Percentiles rank a stretch among this genome's conserved stretches.
Evolutionary conservation across 2,797 vertebrate species (phyloP).

Genomic region (Sylvia borin): DNA sequence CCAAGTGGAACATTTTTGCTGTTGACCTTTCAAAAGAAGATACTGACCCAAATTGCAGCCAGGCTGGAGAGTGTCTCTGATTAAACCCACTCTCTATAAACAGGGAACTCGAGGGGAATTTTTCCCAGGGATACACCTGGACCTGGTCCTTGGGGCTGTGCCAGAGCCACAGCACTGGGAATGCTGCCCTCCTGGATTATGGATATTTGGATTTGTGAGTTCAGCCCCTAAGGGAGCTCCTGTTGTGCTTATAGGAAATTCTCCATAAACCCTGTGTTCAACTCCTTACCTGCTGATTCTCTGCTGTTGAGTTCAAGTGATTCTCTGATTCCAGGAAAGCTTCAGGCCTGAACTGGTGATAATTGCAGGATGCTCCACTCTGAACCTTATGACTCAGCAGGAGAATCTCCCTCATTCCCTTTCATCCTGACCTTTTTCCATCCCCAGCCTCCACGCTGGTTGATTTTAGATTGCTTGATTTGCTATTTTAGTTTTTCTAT

Average conservation of each 20-base stretch:
- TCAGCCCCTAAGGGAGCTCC: neutral
- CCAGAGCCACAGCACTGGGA: neutral
- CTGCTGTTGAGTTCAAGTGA: neutral
- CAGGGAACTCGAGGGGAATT: neutral
- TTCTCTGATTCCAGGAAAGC: neutral
- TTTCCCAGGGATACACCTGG: neutral
- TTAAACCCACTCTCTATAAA: neutral
- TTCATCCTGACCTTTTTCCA: neutral
- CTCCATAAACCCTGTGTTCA: neutral
- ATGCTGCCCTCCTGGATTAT: neutral
- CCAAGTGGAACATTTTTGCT: neutral
- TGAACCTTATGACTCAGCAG: neutral
- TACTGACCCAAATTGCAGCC: neutral
- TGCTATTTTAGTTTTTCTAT: neutral
- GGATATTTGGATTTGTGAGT: neutral
- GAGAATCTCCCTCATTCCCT: neutral
- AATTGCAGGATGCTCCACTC: neutral
- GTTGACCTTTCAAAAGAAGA: neutral
- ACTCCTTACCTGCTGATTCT: neutral
- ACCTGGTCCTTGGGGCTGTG: neutral
- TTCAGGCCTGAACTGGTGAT: neutral
- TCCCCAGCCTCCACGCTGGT: fast-evolving
- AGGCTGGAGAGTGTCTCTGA: neutral
- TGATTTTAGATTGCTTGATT: neutral
- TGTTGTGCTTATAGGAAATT: neutral